Evolutionary conservation across 2,797 vertebrate genomes (phyloP), one percentile per base, ranked within the genome.

Genomic region (Orestias chungarensis): DNA sequence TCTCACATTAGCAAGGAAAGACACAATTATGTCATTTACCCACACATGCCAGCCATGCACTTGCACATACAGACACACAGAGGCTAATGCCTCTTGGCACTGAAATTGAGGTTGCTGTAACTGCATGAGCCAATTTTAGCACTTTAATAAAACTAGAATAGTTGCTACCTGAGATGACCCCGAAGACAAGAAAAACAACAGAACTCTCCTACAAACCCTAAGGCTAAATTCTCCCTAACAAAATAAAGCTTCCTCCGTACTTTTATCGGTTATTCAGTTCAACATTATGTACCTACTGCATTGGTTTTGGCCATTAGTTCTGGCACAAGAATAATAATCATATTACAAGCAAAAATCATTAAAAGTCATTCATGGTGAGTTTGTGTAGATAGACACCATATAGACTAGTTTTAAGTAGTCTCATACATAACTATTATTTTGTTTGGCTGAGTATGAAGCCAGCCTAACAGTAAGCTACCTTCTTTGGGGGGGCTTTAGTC

Each of bases 261-360:
- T 89, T 88, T 76, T 82, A 85, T 67, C 80, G 86, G 83, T 79
- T 80, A 69, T 90, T 80, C 80, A 81, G 75, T 87, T 82, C 68
- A 82, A 78, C 83, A 88, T 73, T 80, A 82, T 87, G 84, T 81
- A 87, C 85, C 87, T 88, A 84, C 86, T 86, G 83, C 86, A 74
- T 86, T 88, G 76, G 81, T 78, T 65, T 68, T 65, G 81, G 84
- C 82, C 87, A 91, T 90, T 91, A 91, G 74, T 76, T 87, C 76
- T 90, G 89, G 90, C 89, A 91, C 81, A 78, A 87, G 86, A 91
- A 88, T 86, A 90, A 92, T 88, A 86, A 92, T 90, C 89, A 91
- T 89, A 91, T 91, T 91, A 91, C 87, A 82, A 67, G 77, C 83
- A 82, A 73, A 88, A 91, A 91, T 90, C 86, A 81, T 90, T 87